Evolutionary conservation across 2,113 vertebrate genomes (phyloP).

Genomic region (Motacilla tschutschensis): DNA sequence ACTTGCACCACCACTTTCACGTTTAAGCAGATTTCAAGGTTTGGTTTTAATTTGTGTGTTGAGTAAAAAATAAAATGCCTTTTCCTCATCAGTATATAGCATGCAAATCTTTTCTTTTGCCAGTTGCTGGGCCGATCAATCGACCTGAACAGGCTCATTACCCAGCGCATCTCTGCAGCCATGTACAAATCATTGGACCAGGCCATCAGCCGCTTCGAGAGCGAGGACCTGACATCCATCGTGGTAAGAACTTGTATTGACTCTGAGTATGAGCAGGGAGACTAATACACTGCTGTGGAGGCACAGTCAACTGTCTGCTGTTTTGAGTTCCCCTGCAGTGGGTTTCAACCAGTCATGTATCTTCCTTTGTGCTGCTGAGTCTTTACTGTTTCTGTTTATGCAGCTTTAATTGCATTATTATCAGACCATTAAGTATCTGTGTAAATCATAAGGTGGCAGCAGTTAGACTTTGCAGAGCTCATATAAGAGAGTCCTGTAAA

Average conservation of each 20-base stretch:
- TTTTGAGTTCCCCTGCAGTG: neutral
- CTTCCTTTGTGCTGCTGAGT: neutral
- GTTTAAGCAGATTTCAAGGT: neutral
- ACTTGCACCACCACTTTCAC: neutral
- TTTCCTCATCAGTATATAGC: neutral
- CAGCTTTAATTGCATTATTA: constrained; percentile 24
- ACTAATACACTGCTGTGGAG: neutral
- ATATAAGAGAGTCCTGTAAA: neutral
- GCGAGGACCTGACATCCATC: constrained; percentile 96
- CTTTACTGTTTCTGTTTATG: neutral
- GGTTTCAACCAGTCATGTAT: neutral
- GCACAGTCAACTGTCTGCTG: neutral
- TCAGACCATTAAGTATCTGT: neutral
- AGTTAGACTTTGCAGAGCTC: neutral
- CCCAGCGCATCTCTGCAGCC: constrained; percentile 95
- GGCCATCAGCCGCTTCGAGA: constrained; percentile 98
- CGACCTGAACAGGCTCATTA: constrained; percentile 96
- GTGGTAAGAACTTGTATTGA: constrained; percentile 81
- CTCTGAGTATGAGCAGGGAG: neutral
- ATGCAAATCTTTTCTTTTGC: neutral
- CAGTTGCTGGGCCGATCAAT: constrained; percentile 95
- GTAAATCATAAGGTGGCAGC: neutral
- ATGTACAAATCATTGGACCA: constrained; percentile 98
- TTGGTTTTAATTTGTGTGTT: neutral
- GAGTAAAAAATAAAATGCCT: neutral